A percentile compares a stretch with the other conserved stretches of the same genome.
phyloP scores from a whole-genome alignment of 2,888 invertebrate species.

The Mimas tiliae region DNA sequence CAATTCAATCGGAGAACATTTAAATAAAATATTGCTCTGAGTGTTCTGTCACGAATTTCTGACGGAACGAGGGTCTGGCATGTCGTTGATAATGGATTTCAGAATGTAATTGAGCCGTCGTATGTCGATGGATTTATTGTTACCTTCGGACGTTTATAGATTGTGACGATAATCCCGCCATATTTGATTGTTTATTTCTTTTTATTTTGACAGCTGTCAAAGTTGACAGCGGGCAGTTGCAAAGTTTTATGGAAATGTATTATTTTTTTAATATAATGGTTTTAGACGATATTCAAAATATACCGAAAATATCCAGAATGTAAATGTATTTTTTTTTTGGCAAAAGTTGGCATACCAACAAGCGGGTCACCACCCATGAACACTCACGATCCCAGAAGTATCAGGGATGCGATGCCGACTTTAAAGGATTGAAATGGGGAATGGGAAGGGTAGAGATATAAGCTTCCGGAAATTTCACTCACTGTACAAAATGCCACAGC shows the following conservation, averaged over 20 bases:
- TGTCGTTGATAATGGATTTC: slow-evolving; percentile 23
- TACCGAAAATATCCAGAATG: neutral
- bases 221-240: neutral
- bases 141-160: slow-evolving; percentile 11
- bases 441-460: too few relatives aligned
- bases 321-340: neutral
- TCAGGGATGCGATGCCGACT: too few relatives aligned
- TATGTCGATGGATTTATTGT: slow-evolving; percentile 15
- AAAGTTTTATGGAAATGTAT: neutral
- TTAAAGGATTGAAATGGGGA: too few relatives aligned
- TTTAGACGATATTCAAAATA: neutral
- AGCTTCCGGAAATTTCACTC: too few relatives aligned
- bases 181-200: slow-evolving; percentile 9
- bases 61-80: slow-evolving; percentile 20
- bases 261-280: neutral
- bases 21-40: slow-evolving; percentile 8
- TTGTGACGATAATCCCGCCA: slow-evolving; percentile 12
- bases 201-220: slow-evolving; percentile 24
- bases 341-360: too few relatives aligned
- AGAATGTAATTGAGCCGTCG: slow-evolving; percentile 21
- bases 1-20: neutral
- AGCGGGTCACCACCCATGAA: too few relatives aligned
- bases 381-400: too few relatives aligned
- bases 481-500: too few relatives aligned
- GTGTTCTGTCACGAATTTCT: slow-evolving; percentile 14